Base-by-base conservation (phyloP, 1,140 invertebrate genomes). In the Microplitis demolitor region DNA sequence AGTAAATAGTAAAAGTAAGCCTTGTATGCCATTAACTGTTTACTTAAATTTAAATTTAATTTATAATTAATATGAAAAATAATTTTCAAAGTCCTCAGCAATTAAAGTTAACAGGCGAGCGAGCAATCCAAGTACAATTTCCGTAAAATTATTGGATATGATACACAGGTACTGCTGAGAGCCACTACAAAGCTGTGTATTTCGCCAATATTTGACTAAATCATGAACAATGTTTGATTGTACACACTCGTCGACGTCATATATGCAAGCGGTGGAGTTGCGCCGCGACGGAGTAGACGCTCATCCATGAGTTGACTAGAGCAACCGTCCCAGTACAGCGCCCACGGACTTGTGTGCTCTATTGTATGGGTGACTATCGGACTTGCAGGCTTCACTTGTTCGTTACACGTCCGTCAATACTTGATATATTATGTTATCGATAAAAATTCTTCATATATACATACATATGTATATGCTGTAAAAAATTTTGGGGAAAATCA, bases 171-270 rank as follows among this genome's bases (percentile, higher is more conserved):
- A 76, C 78, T 77, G 79, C 79, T 60, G 75, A 80, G 79, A 84
- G 83, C 76, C 73, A 83, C 82, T 83, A 83, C 85, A 87, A 85
- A 85, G 82, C 81, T 83, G 85, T 86, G 85, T 87, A 87, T 87
- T 82, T 83, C 82, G 84, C 84, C 84, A 87, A 87, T 87, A 87
- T 87, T 87, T 87, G 85, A 85, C 84, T 83, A 87, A 87, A 87
- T 87, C 84, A 87, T 87, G 84, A 87, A 87, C 84, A 87, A 86
- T 87, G 84, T 86, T 87, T 86, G 82, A 86, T 86, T 83, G 83
- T 82, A 85, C 81, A 85, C 81, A 81, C 76, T 79, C 74, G 78
- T 77, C 74, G 56, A 66, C 56, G 39, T 67, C 56, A 72, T 67
- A 72, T 37, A 34, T 51, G 56, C 56, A 24, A 69, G 54, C 35